These are phyloP conservation scores for Chromoteleia sp. DNA, from an alignment of 2,888 invertebrate genomes.

Conservation along the genomic window DNA sequence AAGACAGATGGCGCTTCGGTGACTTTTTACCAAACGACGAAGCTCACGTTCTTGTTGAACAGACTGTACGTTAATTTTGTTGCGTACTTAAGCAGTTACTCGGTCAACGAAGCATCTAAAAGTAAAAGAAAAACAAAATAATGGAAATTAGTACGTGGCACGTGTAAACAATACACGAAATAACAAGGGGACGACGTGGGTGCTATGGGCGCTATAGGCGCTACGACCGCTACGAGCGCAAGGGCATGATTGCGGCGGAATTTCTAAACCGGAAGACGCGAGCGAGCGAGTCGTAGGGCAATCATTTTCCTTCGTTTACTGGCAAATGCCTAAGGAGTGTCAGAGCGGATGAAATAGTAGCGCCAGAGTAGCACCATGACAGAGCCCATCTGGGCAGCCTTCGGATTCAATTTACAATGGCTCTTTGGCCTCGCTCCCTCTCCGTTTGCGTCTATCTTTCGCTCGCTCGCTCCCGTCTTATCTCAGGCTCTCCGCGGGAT, in stretches of 20 bases:
- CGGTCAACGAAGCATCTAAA: too few species aligned
- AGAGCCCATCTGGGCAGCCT: conserved; percentile 78
- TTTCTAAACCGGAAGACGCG: conserved; percentile 76
- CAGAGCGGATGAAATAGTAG: conserved; percentile 78
- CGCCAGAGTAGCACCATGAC: conserved; percentile 76
- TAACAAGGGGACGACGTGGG: conserved; percentile 58
- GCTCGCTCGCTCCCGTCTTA: conserved; percentile 64
- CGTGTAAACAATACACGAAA: neutral
- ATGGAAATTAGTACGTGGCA: neutral
- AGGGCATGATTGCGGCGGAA: conserved; percentile 75
- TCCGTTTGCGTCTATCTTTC: conserved; percentile 28
- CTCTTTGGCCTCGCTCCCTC: conserved; percentile 68
- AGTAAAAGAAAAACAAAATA: neutral
- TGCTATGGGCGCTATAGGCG: too few species aligned
- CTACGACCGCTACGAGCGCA: too few species aligned
- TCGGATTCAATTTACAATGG: conserved; percentile 81
- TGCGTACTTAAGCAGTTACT: too few species aligned
- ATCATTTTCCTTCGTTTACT: conserved; percentile 77
- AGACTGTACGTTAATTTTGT: too few species aligned
- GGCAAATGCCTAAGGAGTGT: conserved; percentile 72
- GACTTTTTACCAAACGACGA: too few species aligned
- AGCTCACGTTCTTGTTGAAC: too few species aligned
- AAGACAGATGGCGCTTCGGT: too few species aligned
- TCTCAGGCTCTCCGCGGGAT: conserved; percentile 72
- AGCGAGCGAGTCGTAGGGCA: conserved; percentile 66